phyloP scores from a whole-genome alignment of 2,113 vertebrate species.

The Caranx ignobilis region DNA sequence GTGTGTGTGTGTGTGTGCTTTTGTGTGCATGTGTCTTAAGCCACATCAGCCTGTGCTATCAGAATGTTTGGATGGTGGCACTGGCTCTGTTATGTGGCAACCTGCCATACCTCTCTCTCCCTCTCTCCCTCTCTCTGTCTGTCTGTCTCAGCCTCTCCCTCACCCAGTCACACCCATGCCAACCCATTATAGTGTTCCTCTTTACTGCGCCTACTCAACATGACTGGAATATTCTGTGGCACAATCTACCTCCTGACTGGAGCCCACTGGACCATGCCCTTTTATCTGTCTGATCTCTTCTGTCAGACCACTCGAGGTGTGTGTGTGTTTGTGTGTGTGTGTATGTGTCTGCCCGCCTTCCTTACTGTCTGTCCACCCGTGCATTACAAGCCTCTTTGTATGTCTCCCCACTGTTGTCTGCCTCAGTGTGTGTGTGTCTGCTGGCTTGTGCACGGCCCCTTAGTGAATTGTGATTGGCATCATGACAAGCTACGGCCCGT shows the following conservation, averaged over 20 bases:
- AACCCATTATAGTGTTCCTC: conserved; percentile 75
- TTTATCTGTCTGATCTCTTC: conserved; percentile 68
- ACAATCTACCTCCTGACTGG: conserved; percentile 50
- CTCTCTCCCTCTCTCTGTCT: conserved; percentile 1
- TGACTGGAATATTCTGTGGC: conserved; percentile 56
- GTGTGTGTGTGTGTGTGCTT: conserved; percentile 8
- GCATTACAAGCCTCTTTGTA: conserved; percentile 49
- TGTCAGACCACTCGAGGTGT: conserved; percentile 54
- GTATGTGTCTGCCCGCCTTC: conserved; percentile 14
- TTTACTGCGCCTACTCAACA: conserved; percentile 67
- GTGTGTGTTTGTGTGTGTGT: conserved; percentile 24
- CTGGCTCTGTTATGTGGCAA: conserved; percentile 52
- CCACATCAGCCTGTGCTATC: conserved; percentile 42
- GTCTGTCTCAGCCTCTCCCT: conserved; percentile 11
- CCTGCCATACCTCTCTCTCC: conserved; percentile 33
- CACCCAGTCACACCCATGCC: conserved; percentile 37
- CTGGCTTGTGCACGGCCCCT: background rate
- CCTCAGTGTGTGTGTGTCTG: background rate
- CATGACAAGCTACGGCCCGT: conserved; percentile 19
- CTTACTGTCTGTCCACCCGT: conserved; percentile 39
- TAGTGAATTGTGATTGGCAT: conserved; percentile 48
- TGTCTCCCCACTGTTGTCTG: conserved; percentile 1
- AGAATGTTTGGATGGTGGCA: conserved; percentile 61
- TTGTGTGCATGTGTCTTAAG: conserved; percentile 37
- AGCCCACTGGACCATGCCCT: conserved; percentile 62